Evolutionary conservation across 1,140 invertebrate genomes (phyloP).

Genomic region (Bathynomus jamesi): DNA sequence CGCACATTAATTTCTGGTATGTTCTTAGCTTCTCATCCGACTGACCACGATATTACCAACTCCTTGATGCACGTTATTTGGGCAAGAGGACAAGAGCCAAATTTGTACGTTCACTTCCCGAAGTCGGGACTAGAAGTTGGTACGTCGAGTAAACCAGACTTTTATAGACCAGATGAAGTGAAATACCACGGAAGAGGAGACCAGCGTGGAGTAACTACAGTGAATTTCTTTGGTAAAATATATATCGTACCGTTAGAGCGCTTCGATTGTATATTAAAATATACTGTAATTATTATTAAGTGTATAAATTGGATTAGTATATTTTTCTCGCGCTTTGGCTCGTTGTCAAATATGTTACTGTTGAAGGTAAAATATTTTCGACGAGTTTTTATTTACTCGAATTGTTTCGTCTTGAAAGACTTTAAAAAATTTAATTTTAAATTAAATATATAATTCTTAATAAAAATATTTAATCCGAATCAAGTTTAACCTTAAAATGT

Average conservation of each 20-base stretch:
- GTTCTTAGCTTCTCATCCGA: conserved; percentile 57
- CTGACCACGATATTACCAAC: conserved; percentile 74
- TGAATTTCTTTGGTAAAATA: conserved; percentile 75
- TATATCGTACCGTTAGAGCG: background rate
- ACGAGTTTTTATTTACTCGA: background rate
- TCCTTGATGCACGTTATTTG: conserved; percentile 86
- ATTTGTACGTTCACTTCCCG: conserved; percentile 64
- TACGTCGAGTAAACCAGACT: conserved; percentile 57
- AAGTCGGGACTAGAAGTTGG: conserved; percentile 59
- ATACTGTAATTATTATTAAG: no score
- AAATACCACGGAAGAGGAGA: conserved; percentile 85
- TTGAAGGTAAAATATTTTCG: background rate
- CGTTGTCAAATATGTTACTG: conserved; percentile 13
- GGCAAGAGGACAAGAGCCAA: conserved; percentile 75
- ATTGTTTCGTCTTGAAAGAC: background rate
- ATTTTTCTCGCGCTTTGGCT: background rate
- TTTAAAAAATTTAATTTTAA: no score
- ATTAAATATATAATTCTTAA: no score
- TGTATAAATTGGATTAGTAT: conserved; percentile 4
- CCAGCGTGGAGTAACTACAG: conserved; percentile 57
- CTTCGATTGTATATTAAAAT: background rate
- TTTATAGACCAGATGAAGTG: conserved; percentile 79
- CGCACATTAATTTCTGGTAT: background rate
- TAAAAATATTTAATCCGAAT: no score
- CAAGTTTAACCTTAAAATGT: no score